Percentiles rank a stretch among this genome's conserved stretches.
phyloP scores from a whole-genome alignment of 2,113 vertebrate genomes.

The Mastomys natalensis region DNA sequence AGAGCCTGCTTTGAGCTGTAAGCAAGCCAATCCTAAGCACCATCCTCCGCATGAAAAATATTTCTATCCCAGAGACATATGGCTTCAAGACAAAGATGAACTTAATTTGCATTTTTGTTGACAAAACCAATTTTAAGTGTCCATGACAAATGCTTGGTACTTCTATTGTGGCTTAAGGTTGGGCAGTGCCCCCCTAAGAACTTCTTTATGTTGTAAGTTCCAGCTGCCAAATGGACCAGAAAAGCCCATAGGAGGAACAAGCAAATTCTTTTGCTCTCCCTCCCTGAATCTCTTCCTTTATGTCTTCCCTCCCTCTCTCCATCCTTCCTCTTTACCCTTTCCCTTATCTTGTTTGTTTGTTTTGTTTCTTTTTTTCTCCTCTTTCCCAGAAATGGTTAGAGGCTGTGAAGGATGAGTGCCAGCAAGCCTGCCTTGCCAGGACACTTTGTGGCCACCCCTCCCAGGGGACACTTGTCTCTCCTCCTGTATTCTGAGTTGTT shows the following conservation, averaged over 20 bases:
- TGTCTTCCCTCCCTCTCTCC: neutral
- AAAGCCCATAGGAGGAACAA: constrained; percentile 7
- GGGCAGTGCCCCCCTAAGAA: neutral
- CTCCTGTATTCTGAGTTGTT: neutral
- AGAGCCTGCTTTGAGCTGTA: constrained; percentile 15
- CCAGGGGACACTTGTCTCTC: neutral
- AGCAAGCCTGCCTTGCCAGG: neutral
- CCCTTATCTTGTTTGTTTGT: neutral
- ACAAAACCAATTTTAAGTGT: constrained; percentile 61
- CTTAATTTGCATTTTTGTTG: constrained; percentile 73
- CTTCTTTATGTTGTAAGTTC: constrained; percentile 45
- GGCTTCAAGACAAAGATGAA: constrained; percentile 68
- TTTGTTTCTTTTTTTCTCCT: neutral
- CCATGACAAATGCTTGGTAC: constrained; percentile 42
- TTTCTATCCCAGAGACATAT: constrained; percentile 66
- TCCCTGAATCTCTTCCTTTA: neutral
- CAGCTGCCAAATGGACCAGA: constrained; percentile 25
- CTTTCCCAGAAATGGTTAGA: neutral
- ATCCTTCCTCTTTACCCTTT: neutral
- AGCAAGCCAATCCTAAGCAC: constrained; percentile 49
- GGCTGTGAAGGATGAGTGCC: neutral
- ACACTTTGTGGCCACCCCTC: neutral
- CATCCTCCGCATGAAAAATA: constrained; percentile 52
- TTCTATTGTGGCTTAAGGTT: constrained; percentile 51
- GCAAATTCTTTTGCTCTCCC: neutral